These are phyloP conservation scores for Triops longicaudatus DNA, from an alignment of 1,140 invertebrate species.

Conservation along the genomic window DNA sequence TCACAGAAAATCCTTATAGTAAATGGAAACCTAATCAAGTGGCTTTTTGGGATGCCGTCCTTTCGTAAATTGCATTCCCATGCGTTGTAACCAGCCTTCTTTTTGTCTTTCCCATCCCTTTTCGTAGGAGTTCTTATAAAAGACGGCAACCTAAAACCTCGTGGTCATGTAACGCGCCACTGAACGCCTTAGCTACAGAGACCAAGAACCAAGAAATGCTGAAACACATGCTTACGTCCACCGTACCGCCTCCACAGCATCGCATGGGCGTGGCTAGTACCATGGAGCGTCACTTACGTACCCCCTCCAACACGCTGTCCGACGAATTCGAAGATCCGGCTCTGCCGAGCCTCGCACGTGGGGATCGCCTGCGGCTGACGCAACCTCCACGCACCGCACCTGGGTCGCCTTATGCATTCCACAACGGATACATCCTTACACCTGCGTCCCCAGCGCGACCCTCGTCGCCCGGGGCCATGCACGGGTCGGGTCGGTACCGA, in stretches of 20 bases:
- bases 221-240: constrained; percentile 23
- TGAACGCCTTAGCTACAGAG: background rate
- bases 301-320: constrained; percentile 24
- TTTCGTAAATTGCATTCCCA: background rate
- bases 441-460: constrained; percentile 12
- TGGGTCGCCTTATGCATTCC: background rate
- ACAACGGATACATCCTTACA: constrained; percentile 16
- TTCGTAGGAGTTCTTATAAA: background rate
- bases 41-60: background rate
- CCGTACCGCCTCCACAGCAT: background rate
- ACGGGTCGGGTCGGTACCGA: constrained; percentile 8
- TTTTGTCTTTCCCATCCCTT: background rate
- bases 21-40: constrained; percentile 12
- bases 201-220: background rate
- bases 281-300: constrained; percentile 22
- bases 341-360: background rate
- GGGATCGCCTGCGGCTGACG: background rate
- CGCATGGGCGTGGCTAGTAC: background rate
- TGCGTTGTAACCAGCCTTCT: background rate
- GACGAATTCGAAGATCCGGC: constrained; percentile 20
- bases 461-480: constrained; percentile 18
- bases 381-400: background rate
- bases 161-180: background rate
- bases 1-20: background rate
- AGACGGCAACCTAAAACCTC: background rate